A percentile compares a stretch with the other conserved stretches of the same genome.
Evolutionary conservation across 1,140 invertebrate genomes (phyloP).

Genomic region (Apis mellifera): Amel_HAv3.1 CM009935.2:2214501-2215000

Average conservation of each 20-base stretch:
- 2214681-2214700: too few species aligned
- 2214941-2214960: too few species aligned
- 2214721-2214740: neutral
- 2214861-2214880: neutral
- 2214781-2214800: neutral
- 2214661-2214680: too few species aligned
- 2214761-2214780: slow-evolving; percentile 10
- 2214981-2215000: too few species aligned
- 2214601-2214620: too few species aligned
- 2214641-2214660: too few species aligned
- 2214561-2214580: neutral
- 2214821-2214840: neutral
- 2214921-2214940: neutral
- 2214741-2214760: neutral
- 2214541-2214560: neutral
- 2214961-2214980: too few species aligned
- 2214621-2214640: too few species aligned
- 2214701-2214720: too few species aligned
- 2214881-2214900: slow-evolving; percentile 9
- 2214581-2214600: too few species aligned
- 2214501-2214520: neutral
- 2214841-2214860: neutral
- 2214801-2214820: slow-evolving; percentile 13
- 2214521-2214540: neutral
- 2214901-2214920: neutral